Evolutionary conservation across 2,888 invertebrate species (phyloP).

Genomic region (Synergus japonicus): DNA sequence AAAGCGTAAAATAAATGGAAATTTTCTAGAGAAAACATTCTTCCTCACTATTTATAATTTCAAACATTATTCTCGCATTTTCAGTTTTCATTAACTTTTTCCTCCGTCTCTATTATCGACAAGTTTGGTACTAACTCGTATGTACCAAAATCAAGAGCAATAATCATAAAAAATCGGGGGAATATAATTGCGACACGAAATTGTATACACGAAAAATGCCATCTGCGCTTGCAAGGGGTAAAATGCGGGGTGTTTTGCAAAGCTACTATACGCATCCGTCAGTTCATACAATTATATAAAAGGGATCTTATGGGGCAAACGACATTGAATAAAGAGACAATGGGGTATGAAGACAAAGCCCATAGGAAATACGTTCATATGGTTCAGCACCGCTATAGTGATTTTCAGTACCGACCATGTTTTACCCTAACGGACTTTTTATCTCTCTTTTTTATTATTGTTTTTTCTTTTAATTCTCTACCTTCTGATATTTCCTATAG

Average conservation of each 20-base stretch:
- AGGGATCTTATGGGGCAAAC: conserved; percentile 21
- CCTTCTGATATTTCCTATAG: neutral
- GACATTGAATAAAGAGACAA: conserved; percentile 43
- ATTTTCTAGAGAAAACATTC: too few relatives aligned
- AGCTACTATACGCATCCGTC: conserved; percentile 31
- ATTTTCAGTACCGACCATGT: conserved; percentile 29
- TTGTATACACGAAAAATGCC: conserved; percentile 35
- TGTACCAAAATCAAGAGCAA: neutral
- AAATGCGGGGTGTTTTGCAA: conserved; percentile 26
- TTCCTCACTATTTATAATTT: too few relatives aligned
- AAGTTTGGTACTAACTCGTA: neutral
- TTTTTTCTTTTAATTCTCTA: conserved; percentile 3
- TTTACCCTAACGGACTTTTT: conserved; percentile 33
- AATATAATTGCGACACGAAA: conserved; percentile 24
- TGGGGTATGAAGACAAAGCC: conserved; percentile 49
- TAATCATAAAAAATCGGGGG: neutral
- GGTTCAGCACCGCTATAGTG: conserved; percentile 34
- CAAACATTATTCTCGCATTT: too few relatives aligned
- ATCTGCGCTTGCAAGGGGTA: conserved; percentile 28
- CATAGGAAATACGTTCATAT: conserved; percentile 50
- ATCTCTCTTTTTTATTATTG: neutral
- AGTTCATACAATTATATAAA: conserved; percentile 35
- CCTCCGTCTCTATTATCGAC: neutral
- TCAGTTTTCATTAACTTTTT: too few relatives aligned
- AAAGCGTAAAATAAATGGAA: too few relatives aligned